Conservation (phyloP, 2,888 invertebrate genomes). For the Sphaeridia pumilis region DNA sequence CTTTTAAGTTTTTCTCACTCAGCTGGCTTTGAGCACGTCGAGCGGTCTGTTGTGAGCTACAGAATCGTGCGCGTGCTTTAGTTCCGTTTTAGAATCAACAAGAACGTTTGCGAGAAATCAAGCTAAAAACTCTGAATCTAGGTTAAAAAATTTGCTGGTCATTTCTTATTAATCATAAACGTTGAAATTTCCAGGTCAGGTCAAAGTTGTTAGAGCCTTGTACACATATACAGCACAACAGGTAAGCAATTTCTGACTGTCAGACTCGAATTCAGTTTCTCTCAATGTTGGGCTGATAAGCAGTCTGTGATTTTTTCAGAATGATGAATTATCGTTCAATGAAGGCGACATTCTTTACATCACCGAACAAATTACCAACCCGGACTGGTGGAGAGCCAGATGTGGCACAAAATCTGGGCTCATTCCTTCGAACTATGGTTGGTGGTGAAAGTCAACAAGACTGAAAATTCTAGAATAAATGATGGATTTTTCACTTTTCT, state of each 20-base stretch:
- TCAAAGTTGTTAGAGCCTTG: conserved; percentile 48
- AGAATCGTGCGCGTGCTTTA: no score
- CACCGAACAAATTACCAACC: conserved; percentile 35
- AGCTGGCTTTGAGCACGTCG: no score
- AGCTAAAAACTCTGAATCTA: background rate
- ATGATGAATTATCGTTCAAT: conserved; percentile 52
- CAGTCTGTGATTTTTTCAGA: conserved; percentile 37
- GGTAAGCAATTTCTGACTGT: conserved; percentile 40
- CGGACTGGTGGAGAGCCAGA: conserved; percentile 49
- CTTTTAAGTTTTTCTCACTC: no score
- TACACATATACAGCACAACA: conserved; percentile 48
- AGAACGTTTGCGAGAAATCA: no score
- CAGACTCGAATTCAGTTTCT: background rate
- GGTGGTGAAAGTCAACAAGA: background rate
- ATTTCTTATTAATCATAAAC: background rate
- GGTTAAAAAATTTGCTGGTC: background rate
- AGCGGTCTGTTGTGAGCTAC: no score
- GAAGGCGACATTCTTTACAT: conserved; percentile 53
- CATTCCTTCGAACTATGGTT: conserved; percentile 52
- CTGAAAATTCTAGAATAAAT: no score
- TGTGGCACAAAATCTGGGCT: conserved; percentile 47
- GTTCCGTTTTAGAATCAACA: no score
- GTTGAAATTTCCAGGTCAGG: conserved; percentile 44
- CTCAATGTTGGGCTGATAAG: background rate
- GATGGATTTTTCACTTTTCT: no score